These are phyloP conservation scores for Beroe forskalii DNA, from an alignment of 37 sponge, comb jelly and placozoan species.

Conservation along the genomic window DNA sequence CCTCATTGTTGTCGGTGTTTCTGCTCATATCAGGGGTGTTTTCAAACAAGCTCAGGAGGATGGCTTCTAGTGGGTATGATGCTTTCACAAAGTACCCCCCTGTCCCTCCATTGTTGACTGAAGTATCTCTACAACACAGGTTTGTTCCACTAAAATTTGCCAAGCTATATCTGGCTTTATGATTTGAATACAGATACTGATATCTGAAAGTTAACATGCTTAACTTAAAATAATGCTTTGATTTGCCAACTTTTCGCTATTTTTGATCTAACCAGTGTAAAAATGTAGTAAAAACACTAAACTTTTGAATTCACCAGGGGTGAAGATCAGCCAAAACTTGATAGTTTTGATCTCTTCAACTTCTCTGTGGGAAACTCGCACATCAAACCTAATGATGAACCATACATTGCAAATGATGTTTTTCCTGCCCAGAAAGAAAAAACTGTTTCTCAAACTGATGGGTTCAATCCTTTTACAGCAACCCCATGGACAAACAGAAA, in stretches of 20 bases:
- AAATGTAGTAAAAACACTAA: too few relatives aligned
- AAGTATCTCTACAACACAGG: neutral
- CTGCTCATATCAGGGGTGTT: conserved; percentile 11
- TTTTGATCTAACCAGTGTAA: too few relatives aligned
- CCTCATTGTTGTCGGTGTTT: neutral
- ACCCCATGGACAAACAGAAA: conserved; percentile 49
- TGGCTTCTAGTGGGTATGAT: conserved; percentile 34
- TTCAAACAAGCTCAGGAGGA: neutral
- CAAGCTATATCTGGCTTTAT: too few relatives aligned
- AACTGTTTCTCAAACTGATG: conserved; percentile 47
- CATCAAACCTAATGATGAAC: neutral
- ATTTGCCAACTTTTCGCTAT: too few relatives aligned
- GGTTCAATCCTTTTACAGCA: conserved; percentile 41
- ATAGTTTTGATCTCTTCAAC: neutral
- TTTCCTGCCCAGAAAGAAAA: conserved; percentile 11
- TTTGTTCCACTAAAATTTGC: too few relatives aligned
- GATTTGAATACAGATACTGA: too few relatives aligned
- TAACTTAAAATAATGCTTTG: too few relatives aligned
- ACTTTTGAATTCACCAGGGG: too few relatives aligned
- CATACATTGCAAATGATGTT: conserved; percentile 6
- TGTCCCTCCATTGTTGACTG: conserved; percentile 9
- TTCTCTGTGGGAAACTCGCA: neutral
- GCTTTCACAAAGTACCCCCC: conserved; percentile 41
- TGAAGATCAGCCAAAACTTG: neutral
- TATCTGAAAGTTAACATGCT: too few relatives aligned